Evolutionary conservation across 2,113 vertebrate genomes (phyloP).

Genomic region (Murina feae): DNA sequence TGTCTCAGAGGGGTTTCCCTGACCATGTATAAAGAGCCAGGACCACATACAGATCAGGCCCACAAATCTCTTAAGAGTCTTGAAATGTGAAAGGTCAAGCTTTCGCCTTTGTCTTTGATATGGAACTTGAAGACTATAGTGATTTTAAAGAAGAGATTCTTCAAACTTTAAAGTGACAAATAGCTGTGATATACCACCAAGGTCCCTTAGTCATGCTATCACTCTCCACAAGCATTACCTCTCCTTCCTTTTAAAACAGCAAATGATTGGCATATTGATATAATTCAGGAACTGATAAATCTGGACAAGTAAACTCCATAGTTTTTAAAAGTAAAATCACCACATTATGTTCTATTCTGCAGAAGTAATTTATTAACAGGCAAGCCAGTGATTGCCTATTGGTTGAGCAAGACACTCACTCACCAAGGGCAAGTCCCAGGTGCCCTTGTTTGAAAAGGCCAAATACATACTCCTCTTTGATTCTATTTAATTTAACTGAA

Average conservation of each 20-base stretch:
- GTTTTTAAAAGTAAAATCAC: constrained; percentile 48
- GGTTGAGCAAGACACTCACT: not conserved
- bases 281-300: constrained; percentile 1
- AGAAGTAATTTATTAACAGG: constrained; percentile 32
- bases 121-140: not conserved
- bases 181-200: not conserved
- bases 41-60: not conserved
- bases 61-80: not conserved
- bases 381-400: not conserved
- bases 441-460: not conserved
- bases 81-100: not conserved
- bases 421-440: not conserved
- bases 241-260: constrained; percentile 27
- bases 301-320: not conserved
- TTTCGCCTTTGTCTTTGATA: constrained; percentile 11
- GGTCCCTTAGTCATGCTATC: not conserved
- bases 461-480: not conserved
- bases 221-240: not conserved
- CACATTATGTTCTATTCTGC: not conserved
- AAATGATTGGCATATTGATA: constrained; percentile 6
- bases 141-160: constrained; percentile 26
- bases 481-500: constrained; percentile 7
- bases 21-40: not conserved
- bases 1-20: not conserved
- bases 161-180: constrained; percentile 23